Evolutionary conservation across 2,797 vertebrate species (phyloP).

Genomic region (Ciconia nigra): DNA sequence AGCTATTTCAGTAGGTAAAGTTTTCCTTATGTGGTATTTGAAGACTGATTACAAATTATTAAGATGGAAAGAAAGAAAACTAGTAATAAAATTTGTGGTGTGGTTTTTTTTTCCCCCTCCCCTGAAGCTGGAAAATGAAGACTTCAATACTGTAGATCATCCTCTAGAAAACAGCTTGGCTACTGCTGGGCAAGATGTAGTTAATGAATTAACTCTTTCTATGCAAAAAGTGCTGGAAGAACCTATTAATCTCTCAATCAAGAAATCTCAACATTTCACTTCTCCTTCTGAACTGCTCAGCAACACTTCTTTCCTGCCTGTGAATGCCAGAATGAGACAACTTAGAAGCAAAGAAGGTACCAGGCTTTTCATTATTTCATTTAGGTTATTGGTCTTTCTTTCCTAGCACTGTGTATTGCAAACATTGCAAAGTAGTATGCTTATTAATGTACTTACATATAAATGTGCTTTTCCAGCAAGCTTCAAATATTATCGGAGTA

Average conservation of each 20-base stretch:
- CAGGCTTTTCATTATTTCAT: not conserved
- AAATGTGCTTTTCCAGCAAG: not conserved
- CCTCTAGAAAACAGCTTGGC: conserved; percentile 44
- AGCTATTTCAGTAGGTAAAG: not conserved
- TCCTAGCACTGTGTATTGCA: not conserved
- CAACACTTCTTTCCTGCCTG: conserved; percentile 1
- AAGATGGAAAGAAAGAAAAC: not conserved
- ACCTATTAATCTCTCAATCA: conserved; percentile 81
- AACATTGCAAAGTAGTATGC: not conserved
- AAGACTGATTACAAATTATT: not conserved
- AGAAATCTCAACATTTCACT: conserved; percentile 51
- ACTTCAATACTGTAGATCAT: conserved; percentile 40
- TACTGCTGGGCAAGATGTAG: conserved; percentile 11
- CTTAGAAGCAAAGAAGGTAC: conserved; percentile 69
- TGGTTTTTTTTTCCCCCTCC: not conserved
- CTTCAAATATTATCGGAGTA: not conserved
- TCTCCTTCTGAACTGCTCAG: conserved; percentile 10
- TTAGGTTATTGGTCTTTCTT: not conserved
- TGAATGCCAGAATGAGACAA: conserved; percentile 45
- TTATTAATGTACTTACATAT: not conserved
- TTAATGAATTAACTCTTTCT: conserved; percentile 67
- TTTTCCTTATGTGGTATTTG: not conserved
- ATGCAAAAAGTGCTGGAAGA: conserved; percentile 77
- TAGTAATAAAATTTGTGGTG: not conserved
- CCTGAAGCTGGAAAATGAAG: conserved; percentile 73